Evolutionary conservation across 1,140 invertebrate species (phyloP), one percentile per base, ranked within the genome.

Genomic region (Liolophura sinensis): DNA sequence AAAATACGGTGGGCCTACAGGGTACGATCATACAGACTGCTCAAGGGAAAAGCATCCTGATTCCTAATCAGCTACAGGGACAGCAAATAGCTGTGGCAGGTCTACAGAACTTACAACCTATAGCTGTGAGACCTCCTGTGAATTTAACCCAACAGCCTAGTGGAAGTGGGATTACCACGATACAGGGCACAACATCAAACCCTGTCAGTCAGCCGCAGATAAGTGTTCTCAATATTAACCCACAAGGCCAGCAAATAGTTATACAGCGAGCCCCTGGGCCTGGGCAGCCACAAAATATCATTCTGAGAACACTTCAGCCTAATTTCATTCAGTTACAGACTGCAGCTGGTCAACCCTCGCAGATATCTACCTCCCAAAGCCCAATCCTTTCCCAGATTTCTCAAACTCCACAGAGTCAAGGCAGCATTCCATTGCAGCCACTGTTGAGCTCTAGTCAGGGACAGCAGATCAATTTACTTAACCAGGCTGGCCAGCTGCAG

Each of bases 11-110:
- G 18, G 61, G 46, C 49, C 22, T 67, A 46, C 48, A 65, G 67
- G 76, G 76, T 20, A 78, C 76, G 15, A 66, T 78, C 24, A 78
- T 78, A 46, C 73, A 76, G 56, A 76, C 73, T 51, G 65, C 76
- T 14, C 69, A 74, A 56, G 76, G 76, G 3, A 78, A 76, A 47
- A 73, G 70, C 62, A 78, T 78, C 22, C 65, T 78, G 20, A 78
- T 76, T 47, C 76, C 73, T 31, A 75, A 65, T 62, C 66, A 73
- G 31, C 69, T 72, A 25, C 60, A 66, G 16, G 68, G 67, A 14
- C 73, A 77, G 54, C 69, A 70, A 57, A 70, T 77, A 56, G 73
- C 73, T 52, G 60, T 61, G 5, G 40, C 60, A 6, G 47, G 47
- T n/a, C 60, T 78, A 27, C 71, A 73, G 51, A 70, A 70, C 56